Percentiles rank a stretch among this genome's conserved stretches.
Evolutionary conservation across 2,797 vertebrate species (phyloP).

Genomic region (Siniperca scherzeri): DNA sequence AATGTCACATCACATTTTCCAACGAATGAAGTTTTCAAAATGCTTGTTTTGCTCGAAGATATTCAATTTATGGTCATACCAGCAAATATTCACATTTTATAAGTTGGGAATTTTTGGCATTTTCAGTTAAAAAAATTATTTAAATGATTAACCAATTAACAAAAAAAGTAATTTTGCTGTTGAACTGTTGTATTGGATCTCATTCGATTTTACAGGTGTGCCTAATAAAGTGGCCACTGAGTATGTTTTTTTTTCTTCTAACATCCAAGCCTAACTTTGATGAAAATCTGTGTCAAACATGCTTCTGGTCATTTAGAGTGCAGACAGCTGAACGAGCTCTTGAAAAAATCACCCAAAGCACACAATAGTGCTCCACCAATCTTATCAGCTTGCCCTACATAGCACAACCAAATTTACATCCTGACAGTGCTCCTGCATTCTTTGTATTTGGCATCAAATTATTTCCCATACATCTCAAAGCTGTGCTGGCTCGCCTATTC

Average conservation of each 20-base stretch:
- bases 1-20: neutral
- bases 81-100: too few species aligned
- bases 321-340: neutral
- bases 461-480: slow-evolving; percentile 1
- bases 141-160: too few species aligned
- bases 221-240: neutral
- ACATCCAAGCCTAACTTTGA: neutral
- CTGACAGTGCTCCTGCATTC: neutral
- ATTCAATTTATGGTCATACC: too few species aligned
- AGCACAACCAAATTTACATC: neutral
- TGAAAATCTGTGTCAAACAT: neutral
- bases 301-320: neutral
- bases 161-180: too few species aligned
- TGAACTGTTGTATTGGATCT: neutral
- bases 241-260: neutral
- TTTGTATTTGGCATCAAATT: neutral
- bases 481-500: neutral
- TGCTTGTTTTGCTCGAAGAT: neutral
- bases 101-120: too few species aligned
- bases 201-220: neutral
- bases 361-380: neutral
- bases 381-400: slow-evolving; percentile 12
- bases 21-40: neutral
- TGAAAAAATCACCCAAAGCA: slow-evolving; percentile 13
- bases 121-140: too few species aligned